Evolutionary conservation across 2,888 invertebrate genomes (phyloP), one percentile per base, ranked within the genome.

Genomic region (Watsonalla cultraria): DNA sequence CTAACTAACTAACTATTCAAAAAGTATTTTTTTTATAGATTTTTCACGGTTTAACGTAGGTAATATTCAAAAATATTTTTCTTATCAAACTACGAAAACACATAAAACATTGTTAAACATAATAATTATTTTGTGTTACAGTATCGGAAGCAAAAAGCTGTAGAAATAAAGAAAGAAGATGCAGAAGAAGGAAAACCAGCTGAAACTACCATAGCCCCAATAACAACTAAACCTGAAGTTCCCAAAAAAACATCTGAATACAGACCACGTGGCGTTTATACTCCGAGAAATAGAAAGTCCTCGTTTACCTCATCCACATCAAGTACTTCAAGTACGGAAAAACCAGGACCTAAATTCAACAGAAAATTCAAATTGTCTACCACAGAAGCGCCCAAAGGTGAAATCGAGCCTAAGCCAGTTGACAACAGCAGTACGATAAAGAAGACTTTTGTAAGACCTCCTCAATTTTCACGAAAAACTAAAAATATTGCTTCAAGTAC

Each of bases 331-430:
- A 61, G 53, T 59, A 65, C 78, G 2, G 79, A 80, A 65, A 84
- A 76, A 64, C 65, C 72, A 9, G 51, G 63, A 9, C 79, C 76
- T 35, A 90, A 88, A 66, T 90, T 77, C 58, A 87, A 65, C 53
- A 81, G 89, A 71, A 90, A 86, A 72, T 77, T 82, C 48, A 87
- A 87, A 75, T 60, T 68, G 13, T 75, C 78, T 33, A 76, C 83
- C 33, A 78, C 80, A 11, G 78, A 74, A 55, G 52, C 72, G 48
- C 67, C 85, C 5, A 74, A 65, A 54, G 55, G 55, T 47, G 80
- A 80, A 55, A 68, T 54, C 14, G 55, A 79, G 61, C 72, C 46
- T 34, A 83, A 76, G 68, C 65, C 64, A 35, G 55, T 71, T 48
- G 82, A 81, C 60, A 61, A 64, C 33, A 78, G 58, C 52, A 72